Percentiles rank a stretch among this genome's conserved stretches.
phyloP scores from a whole-genome alignment of 2,888 invertebrate genomes.

The Melangyna quadrimaculata region DNA sequence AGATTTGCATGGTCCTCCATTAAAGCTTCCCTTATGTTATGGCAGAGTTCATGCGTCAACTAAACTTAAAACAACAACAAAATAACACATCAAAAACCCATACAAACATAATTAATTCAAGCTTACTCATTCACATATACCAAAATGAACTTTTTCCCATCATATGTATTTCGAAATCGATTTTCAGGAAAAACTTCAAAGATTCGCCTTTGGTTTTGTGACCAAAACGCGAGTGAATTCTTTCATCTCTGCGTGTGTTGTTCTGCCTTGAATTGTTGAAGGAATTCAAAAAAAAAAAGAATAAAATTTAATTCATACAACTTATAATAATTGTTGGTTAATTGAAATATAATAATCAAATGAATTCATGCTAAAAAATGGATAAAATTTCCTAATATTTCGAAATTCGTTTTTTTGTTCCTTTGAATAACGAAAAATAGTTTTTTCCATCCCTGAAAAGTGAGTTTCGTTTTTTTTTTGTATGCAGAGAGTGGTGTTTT shows the following conservation, averaged over 20 bases:
- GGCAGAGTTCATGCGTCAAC: slow-evolving; percentile 48
- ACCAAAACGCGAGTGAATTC: slow-evolving; percentile 70
- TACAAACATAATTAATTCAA: neutral
- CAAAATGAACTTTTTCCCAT: slow-evolving; percentile 53
- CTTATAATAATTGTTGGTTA: neutral
- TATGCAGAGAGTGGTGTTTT: slow-evolving; percentile 36
- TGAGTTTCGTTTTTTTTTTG: slow-evolving; percentile 39
- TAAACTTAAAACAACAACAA: slow-evolving; percentile 29
- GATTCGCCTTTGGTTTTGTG: slow-evolving; percentile 64
- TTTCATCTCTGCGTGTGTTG: slow-evolving; percentile 70
- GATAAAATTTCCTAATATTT: slow-evolving; percentile 61
- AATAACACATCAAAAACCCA: slow-evolving; percentile 6
- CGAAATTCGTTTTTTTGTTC: slow-evolving; percentile 9
- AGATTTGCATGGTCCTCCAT: slow-evolving; percentile 48
- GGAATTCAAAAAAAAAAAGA: neutral
- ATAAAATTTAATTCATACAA: slow-evolving; percentile 1
- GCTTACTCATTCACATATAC: slow-evolving; percentile 37
- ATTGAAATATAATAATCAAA: slow-evolving; percentile 28
- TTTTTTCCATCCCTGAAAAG: slow-evolving; percentile 49
- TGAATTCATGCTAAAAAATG: slow-evolving; percentile 34
- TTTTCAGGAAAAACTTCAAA: slow-evolving; percentile 69
- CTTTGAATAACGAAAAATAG: slow-evolving; percentile 29
- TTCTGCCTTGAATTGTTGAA: slow-evolving; percentile 52
- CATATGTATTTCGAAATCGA: slow-evolving; percentile 67
- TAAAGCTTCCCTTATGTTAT: slow-evolving; percentile 38